Evolutionary conservation across 2,888 invertebrate genomes (phyloP).

Genomic region (Sycophila texana): DNA sequence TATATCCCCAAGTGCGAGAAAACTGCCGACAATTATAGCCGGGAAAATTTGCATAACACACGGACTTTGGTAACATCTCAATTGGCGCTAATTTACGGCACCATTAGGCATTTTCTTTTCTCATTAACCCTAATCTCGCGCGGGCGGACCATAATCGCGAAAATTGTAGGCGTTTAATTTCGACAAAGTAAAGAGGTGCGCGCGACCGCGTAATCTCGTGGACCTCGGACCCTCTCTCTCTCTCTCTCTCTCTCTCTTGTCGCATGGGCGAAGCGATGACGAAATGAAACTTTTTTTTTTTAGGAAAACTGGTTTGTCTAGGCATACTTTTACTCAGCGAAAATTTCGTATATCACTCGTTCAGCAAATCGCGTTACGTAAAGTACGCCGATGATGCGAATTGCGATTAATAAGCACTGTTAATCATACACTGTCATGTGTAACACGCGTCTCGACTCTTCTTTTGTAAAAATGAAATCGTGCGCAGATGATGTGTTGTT

Average conservation of each 20-base stretch:
- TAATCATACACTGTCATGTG: slow-evolving; percentile 4
- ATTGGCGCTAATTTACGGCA: slow-evolving; percentile 30
- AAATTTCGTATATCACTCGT: too few relatives aligned
- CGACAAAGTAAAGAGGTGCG: slow-evolving; percentile 6
- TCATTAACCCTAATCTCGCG: slow-evolving; percentile 40
- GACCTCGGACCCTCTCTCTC: too few relatives aligned
- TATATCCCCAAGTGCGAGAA: not conserved
- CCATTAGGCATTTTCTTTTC: slow-evolving; percentile 18
- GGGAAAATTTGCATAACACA: slow-evolving; percentile 33
- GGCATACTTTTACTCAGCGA: too few relatives aligned
- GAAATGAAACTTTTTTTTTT: too few relatives aligned
- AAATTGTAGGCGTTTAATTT: slow-evolving; percentile 27
- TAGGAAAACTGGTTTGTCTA: too few relatives aligned
- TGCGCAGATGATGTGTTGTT: not conserved
- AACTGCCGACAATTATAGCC: not conserved
- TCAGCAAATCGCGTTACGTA: not conserved
- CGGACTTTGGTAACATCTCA: slow-evolving; percentile 40
- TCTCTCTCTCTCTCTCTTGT: too few relatives aligned
- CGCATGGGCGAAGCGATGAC: too few relatives aligned
- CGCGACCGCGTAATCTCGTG: too few relatives aligned
- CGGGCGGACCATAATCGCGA: slow-evolving; percentile 14
- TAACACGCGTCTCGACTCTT: not conserved
- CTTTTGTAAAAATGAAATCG: slow-evolving; percentile 11
- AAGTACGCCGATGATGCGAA: not conserved
- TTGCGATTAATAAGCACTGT: not conserved